Base-by-base conservation (phyloP, 2,113 vertebrate species). In the Oostethus manadensis region DNA sequence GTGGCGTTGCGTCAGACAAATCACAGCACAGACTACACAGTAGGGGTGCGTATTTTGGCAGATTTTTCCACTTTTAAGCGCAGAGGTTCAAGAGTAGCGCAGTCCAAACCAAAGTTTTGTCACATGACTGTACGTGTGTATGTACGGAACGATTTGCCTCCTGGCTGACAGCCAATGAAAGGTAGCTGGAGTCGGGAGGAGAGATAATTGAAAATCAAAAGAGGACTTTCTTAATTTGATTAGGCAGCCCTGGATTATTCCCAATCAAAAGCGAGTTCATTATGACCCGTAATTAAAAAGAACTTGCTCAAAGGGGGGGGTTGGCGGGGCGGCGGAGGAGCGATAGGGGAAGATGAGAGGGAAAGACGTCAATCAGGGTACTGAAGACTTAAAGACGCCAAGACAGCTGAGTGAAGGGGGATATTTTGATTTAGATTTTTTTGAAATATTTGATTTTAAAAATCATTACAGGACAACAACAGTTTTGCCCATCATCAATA, bases 201-300 rank as follows among this genome's bases (percentile, higher is more conserved):
- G 59, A 91, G 90, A 92, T 94, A 92, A 94, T 93, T 94, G 92
- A 93, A 94, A 94, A 95, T 94, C 91, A 93, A 93, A 94, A 49
- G 91, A 92, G 86, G 92, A 92, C 90, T 93, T 92, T 89, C 90
- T 92, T 94, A 93, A 94, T 94, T 93, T 92, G 91, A 94, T 94
- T 93, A 94, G 89, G 86, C 90, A 86, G 90, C 73, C 86, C 74
- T 90, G 90, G 88, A 92, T 93, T 91, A 91, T 92, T 93, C 91
- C 89, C 90, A 88, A 91, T 94, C 92, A 92, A 88, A 93, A 89
- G 90, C 92, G 91, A 91, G 93, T 94, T 91, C 87, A 93, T 94
- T 92, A 91, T 92, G 92, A 93, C 91, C 88, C 68, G 84, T 88
- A 92, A 90, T 94, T 94, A 93, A 92, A 94, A 86, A 81, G 85